Percentiles rank a stretch among this genome's conserved stretches.
Evolutionary conservation across 2,113 vertebrate species (phyloP).

Genomic region (Alaudala cheleensis): DNA sequence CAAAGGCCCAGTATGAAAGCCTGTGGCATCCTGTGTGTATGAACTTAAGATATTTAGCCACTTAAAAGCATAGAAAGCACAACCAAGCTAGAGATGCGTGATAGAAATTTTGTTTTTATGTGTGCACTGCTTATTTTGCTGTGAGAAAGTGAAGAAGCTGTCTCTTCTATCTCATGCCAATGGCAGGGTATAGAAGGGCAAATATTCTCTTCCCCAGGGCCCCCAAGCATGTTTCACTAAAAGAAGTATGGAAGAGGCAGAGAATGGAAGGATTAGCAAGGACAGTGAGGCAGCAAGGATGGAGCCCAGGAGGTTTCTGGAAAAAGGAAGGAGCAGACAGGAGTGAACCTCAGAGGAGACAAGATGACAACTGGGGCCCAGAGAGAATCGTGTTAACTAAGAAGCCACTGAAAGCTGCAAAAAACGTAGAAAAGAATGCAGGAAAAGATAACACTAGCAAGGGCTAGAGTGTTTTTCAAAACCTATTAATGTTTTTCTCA

Average conservation of each 20-base stretch:
- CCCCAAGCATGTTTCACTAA: background rate
- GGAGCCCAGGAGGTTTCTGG: background rate
- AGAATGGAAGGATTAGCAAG: background rate
- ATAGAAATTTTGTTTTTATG: background rate
- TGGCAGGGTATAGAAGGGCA: background rate
- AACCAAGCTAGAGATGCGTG: background rate
- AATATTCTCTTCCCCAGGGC: background rate
- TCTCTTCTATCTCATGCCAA: background rate
- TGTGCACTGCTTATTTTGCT: background rate
- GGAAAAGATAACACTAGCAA: background rate
- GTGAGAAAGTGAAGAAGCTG: background rate
- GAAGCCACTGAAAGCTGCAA: background rate
- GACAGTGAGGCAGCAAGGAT: background rate
- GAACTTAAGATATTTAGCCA: background rate
- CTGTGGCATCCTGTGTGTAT: background rate
- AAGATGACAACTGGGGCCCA: background rate
- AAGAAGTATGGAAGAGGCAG: background rate
- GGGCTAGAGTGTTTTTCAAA: background rate
- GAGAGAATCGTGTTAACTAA: background rate
- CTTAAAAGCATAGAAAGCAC: background rate
- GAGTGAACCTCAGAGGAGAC: background rate
- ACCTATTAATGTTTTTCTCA: background rate
- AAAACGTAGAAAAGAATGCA: background rate
- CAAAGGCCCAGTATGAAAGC: background rate
- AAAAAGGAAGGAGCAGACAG: background rate